Evolutionary conservation across 2,888 invertebrate genomes (phyloP), one percentile per base, ranked within the genome.

Genomic region (Prenolepis imparis): DNA sequence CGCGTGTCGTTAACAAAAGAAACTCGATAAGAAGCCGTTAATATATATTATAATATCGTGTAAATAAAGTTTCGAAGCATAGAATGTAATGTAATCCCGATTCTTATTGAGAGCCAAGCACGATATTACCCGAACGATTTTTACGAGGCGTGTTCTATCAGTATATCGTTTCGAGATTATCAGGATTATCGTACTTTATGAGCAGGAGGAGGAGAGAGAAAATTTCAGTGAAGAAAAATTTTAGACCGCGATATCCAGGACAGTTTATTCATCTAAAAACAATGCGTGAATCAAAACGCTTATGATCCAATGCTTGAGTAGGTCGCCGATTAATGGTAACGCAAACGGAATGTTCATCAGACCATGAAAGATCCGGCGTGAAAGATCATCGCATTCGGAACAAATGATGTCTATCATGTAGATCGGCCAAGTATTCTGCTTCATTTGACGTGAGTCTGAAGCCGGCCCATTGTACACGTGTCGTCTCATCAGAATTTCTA

Each of bases 361-460:
- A 83, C 61, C 78, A 6, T 70, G 55, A 68, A 52, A 32, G 32
- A 83, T 68, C 9, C 52, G 18, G 36, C 21, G 11, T 21, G 59
- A 36, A 18, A 82, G 15, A 77, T 77, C 48, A 21, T 64, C 24
- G 36, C 52, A 18, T 9, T 72, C 41, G 4, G 74, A 39, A 11
- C 4, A 39, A 21, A 75, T 3, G 6, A 48, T 15, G 48, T 32
- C 24, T 57, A 11, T 1, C 1, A 15, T 32, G 39, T 52, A 3
- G 32, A 48, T 63, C 11, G 41, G 12, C 15, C n/a, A 4, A 36
- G 9, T 9, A 61, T 82, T 52, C 48, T 68, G 61, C 63, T 77
- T 68, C 52, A 82, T 82, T 82, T 61, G 75, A 68, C 68, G 32
- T 63, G 44, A 70, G 55, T 68, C 55, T 78, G 41, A 68, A 39